Evolutionary conservation across 2,888 invertebrate genomes (phyloP).

Genomic region (Thera britannica): DNA sequence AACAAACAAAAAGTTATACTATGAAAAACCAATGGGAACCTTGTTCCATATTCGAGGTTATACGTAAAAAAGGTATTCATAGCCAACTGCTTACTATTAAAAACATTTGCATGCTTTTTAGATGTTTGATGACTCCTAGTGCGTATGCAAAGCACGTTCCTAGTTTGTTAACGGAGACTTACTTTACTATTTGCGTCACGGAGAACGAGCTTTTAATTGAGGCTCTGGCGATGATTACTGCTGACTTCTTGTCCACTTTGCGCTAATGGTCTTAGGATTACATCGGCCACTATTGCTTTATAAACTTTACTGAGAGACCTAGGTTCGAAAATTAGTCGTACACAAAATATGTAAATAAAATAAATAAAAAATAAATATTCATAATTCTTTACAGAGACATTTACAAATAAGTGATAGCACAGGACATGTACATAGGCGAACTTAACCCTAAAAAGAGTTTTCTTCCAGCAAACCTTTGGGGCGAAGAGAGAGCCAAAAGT

Average conservation of each 20-base stretch:
- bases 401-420: no score
- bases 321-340: no score
- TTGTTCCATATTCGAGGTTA: no score
- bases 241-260: conserved; percentile 22
- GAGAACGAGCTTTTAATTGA: conserved; percentile 61
- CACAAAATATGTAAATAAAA: no score
- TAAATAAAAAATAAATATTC: no score
- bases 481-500: no score
- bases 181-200: conserved; percentile 62
- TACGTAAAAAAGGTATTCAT: conserved; percentile 50
- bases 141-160: conserved; percentile 67
- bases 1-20: no score
- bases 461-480: no score
- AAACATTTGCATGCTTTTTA: conserved; percentile 67
- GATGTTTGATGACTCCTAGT: conserved; percentile 49
- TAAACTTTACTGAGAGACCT: not conserved
- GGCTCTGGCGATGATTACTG: conserved; percentile 56
- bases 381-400: no score
- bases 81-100: conserved; percentile 53
- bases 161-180: conserved; percentile 69
- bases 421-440: no score
- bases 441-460: no score
- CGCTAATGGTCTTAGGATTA: conserved; percentile 50
- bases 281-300: not conserved
- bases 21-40: not conserved